phyloP scores from a whole-genome alignment of 2,797 vertebrate genomes.

The Lophura swinhoii region DNA sequence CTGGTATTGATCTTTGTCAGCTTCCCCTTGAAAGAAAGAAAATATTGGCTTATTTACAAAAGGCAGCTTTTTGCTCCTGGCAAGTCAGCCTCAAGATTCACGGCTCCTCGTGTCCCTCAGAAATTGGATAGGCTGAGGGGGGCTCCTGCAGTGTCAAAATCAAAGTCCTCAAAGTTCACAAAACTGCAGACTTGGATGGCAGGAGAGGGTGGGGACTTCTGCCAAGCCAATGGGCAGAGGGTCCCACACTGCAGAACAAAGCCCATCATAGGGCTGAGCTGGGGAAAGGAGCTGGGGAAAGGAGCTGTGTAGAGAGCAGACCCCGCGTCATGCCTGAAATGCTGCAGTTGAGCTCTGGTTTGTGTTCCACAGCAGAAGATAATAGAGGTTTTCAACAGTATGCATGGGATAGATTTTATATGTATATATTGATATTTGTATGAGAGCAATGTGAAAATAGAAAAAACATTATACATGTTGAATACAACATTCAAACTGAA shows the following conservation, averaged over 20 bases:
- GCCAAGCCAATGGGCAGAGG: accelerated
- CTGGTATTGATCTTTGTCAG: slow-evolving; percentile 60
- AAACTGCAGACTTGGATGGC: neutral
- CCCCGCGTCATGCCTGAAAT: accelerated
- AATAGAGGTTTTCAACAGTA: accelerated
- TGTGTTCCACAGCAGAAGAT: neutral
- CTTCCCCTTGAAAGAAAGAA: slow-evolving; percentile 55
- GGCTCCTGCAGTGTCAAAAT: neutral
- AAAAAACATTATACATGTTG: too few species aligned
- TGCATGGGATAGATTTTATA: neutral
- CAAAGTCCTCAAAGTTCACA: neutral
- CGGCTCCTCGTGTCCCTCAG: neutral
- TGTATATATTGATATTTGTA: neutral
- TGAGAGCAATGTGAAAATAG: neutral
- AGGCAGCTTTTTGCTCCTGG: slow-evolving; percentile 53
- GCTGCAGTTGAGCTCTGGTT: neutral
- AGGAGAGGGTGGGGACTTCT: neutral
- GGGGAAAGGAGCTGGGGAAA: neutral
- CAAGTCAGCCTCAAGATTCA: slow-evolving; percentile 63
- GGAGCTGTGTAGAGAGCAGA: neutral
- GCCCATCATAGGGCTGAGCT: neutral
- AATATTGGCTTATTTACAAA: slow-evolving; percentile 69
- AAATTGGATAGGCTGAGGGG: neutral
- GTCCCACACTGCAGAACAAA: neutral
- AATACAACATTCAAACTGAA: neutral